Conservation (phyloP, 2,888 invertebrate genomes). For the Cantharis flavilabris region DNA sequence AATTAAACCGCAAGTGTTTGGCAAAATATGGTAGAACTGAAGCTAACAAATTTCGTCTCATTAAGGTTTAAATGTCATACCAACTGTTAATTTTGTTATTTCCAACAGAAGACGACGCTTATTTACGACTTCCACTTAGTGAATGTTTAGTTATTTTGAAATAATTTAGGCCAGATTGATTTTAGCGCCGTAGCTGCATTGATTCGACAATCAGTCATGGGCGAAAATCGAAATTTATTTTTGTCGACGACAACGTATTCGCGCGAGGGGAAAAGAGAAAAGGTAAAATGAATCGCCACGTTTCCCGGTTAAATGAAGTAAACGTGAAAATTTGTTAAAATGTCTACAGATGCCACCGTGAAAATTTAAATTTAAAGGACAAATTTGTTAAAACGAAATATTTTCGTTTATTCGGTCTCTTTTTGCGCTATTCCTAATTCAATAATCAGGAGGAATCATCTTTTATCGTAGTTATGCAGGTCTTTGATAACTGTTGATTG, state of each 20-base stretch:
- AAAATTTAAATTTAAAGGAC: slow-evolving; percentile 28
- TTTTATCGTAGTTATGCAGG: slow-evolving; percentile 20
- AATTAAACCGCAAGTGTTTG: background rate
- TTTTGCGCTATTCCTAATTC: slow-evolving; percentile 22
- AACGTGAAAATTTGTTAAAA: slow-evolving; percentile 43
- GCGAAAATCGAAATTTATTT: slow-evolving; percentile 15
- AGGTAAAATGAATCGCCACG: slow-evolving; percentile 37
- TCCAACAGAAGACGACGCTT: slow-evolving; percentile 10
- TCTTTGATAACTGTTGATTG: slow-evolving; percentile 13
- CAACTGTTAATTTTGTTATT: slow-evolving; percentile 25
- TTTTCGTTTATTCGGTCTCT: slow-evolving; percentile 24
- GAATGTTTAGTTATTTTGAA: background rate
- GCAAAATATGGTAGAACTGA: background rate
- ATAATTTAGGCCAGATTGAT: slow-evolving; percentile 8
- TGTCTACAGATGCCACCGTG: slow-evolving; percentile 34
- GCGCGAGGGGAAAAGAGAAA: slow-evolving; percentile 11
- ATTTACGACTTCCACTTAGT: slow-evolving; percentile 9
- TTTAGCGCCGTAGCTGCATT: slow-evolving; percentile 17
- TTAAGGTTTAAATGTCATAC: slow-evolving; percentile 17
- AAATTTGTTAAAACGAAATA: slow-evolving; percentile 24
- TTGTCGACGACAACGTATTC: slow-evolving; percentile 18
- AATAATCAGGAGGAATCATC: slow-evolving; percentile 21
- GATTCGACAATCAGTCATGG: slow-evolving; percentile 18
- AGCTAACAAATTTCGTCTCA: background rate
- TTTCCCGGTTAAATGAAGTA: slow-evolving; percentile 40